These are phyloP conservation scores for Tenthredo notha DNA, from an alignment of 2,888 invertebrate species.

Conservation along the genomic window DNA sequence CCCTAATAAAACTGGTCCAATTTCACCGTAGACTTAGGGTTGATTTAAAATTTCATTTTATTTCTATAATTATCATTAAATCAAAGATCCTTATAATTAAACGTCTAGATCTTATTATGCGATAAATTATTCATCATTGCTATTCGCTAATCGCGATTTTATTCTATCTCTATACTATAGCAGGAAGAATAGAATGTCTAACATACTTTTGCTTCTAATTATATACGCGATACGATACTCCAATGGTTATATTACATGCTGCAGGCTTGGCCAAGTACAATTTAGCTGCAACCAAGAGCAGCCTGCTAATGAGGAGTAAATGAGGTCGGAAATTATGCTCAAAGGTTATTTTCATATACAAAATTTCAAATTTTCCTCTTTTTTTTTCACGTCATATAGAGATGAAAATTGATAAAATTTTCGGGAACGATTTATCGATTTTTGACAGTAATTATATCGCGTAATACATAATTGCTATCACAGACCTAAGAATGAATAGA, in stretches of 20 bases:
- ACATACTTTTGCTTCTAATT: background rate
- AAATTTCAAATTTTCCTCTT: no score
- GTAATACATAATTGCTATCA: no score
- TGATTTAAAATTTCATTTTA: background rate
- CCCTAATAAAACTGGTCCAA: background rate
- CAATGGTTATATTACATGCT: background rate
- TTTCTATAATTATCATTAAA: background rate
- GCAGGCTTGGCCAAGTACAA: background rate
- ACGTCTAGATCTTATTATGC: background rate
- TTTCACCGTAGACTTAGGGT: background rate
- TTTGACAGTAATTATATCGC: no score
- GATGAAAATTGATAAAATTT: no score
- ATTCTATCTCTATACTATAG: background rate
- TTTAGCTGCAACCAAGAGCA: background rate
- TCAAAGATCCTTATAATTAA: background rate
- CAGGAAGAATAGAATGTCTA: background rate
- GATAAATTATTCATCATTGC: background rate
- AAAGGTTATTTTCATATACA: background rate
- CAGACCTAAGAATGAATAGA: no score
- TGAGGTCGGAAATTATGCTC: background rate
- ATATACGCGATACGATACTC: background rate
- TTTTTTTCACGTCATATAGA: no score
- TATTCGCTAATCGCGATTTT: background rate
- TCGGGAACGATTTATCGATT: no score
- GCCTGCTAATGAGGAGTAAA: conserved; percentile 1